Conservation (phyloP, 2,797 vertebrate genomes). For the Sebastes kiyomatsui region DNA sequence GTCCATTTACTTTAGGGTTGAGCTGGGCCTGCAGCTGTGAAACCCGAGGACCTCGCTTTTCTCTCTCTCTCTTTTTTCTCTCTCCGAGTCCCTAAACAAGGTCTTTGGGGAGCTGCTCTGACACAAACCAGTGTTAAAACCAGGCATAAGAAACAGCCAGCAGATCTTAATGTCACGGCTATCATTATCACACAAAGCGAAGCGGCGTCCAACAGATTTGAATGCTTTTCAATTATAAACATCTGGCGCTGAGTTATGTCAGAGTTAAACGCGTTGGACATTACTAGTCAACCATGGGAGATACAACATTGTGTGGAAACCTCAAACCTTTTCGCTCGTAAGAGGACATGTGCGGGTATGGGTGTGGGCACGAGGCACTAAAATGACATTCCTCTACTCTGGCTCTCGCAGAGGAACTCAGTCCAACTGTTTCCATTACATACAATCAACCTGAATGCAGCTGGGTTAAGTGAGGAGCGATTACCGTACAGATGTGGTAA, state of each 20-base stretch:
- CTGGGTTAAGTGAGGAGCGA: conserved; percentile 30
- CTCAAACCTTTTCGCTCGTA: conserved; percentile 65
- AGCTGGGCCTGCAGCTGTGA: conserved; percentile 87
- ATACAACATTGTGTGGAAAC: conserved; percentile 74
- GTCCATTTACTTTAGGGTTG: conserved; percentile 82
- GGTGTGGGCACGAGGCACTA: conserved; percentile 55
- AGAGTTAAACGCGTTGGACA: conserved; percentile 77
- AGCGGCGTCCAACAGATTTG: conserved; percentile 64
- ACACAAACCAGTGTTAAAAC: conserved; percentile 91
- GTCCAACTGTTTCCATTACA: conserved; percentile 57
- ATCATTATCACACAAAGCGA: conserved; percentile 75
- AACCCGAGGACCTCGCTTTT: conserved; percentile 85
- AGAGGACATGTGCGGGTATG: conserved; percentile 46
- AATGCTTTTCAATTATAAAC: conserved; percentile 77
- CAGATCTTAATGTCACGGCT: conserved; percentile 75
- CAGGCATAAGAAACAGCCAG: conserved; percentile 74
- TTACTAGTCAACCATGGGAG: conserved; percentile 73
- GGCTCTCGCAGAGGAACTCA: conserved; percentile 39
- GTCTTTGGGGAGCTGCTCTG: conserved; percentile 87
- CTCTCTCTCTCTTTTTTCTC: conserved; percentile 31
- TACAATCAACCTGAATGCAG: conserved; percentile 55
- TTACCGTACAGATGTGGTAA: conserved; percentile 34
- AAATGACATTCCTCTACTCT: conserved; percentile 47
- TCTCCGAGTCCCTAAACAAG: conserved; percentile 84
- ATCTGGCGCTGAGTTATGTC: conserved; percentile 83